phyloP scores from a whole-genome alignment of 2,113 vertebrate species.

The Python bivittatus region DNA sequence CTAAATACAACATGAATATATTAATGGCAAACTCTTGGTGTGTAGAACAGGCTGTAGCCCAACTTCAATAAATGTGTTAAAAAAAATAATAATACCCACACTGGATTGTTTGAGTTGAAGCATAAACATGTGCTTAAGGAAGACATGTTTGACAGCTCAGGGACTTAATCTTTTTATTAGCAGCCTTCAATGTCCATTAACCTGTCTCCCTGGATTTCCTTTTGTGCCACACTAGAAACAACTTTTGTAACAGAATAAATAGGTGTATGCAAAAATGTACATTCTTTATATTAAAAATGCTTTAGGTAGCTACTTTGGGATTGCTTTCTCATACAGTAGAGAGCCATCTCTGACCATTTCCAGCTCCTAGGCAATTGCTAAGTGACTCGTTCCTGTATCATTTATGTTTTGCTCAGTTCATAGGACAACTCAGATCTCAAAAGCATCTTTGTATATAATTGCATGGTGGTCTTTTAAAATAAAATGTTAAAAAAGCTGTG shows the following conservation, averaged over 20 bases:
- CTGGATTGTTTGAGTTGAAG: conserved; percentile 68
- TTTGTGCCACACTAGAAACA: conserved; percentile 54
- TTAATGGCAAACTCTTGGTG: conserved; percentile 52
- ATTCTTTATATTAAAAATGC: conserved; percentile 62
- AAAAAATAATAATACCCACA: conserved; percentile 48
- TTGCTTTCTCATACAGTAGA: conserved; percentile 53
- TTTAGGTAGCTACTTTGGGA: conserved; percentile 62
- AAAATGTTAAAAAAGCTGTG: neutral
- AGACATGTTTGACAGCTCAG: conserved; percentile 73
- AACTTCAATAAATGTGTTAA: conserved; percentile 33
- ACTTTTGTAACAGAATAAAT: conserved; percentile 64
- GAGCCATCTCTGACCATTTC: conserved; percentile 52
- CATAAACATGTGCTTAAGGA: conserved; percentile 70
- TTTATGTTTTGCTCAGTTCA: conserved; percentile 41
- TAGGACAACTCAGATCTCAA: conserved; percentile 26
- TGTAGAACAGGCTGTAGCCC: conserved; percentile 29
- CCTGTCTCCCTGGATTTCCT: conserved; percentile 80
- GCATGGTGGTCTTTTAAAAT: conserved; percentile 6
- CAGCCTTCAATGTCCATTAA: conserved; percentile 72
- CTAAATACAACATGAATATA: conserved; percentile 40
- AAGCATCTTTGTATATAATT: neutral
- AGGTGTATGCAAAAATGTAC: conserved; percentile 69
- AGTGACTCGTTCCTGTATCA: conserved; percentile 42
- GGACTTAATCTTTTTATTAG: conserved; percentile 72
- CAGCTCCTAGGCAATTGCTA: conserved; percentile 44